Evolutionary conservation across 2,113 vertebrate genomes (phyloP).

Genomic region (Sphyrna mokarran): DNA sequence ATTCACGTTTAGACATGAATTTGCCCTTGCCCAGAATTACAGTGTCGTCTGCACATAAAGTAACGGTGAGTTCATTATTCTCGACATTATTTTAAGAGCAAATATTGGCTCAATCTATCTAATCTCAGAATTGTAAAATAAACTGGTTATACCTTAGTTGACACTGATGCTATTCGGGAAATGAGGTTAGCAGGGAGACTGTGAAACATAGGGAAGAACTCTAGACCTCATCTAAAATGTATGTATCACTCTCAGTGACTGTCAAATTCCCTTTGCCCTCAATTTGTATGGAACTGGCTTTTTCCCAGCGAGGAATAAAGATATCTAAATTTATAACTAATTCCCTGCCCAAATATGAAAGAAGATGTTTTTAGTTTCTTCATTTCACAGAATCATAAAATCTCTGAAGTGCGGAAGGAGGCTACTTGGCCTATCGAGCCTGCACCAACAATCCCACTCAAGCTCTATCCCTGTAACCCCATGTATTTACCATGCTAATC

Average conservation of each 20-base stretch:
- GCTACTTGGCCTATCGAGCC: too few species aligned
- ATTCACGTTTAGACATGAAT: not conserved
- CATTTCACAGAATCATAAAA: not conserved
- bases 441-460: too few species aligned
- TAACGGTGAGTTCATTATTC: not conserved
- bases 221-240: not conserved
- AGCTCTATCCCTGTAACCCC: too few species aligned
- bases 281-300: not conserved
- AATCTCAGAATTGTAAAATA: not conserved
- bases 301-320: not conserved
- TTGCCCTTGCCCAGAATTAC: not conserved
- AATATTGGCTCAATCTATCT: not conserved
- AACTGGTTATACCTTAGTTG: not conserved
- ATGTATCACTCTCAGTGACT: not conserved
- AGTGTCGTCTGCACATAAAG: not conserved
- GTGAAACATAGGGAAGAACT: not conserved
- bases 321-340: not conserved
- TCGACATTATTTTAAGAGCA: not conserved
- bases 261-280: not conserved
- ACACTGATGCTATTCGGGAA: not conserved
- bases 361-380: not conserved
- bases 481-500: too few species aligned
- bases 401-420: too few species aligned
- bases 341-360: not conserved
- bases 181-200: not conserved